These are phyloP conservation scores for Spilosoma lubricipeda DNA, from an alignment of 2,888 invertebrate genomes.

Conservation along the genomic window DNA sequence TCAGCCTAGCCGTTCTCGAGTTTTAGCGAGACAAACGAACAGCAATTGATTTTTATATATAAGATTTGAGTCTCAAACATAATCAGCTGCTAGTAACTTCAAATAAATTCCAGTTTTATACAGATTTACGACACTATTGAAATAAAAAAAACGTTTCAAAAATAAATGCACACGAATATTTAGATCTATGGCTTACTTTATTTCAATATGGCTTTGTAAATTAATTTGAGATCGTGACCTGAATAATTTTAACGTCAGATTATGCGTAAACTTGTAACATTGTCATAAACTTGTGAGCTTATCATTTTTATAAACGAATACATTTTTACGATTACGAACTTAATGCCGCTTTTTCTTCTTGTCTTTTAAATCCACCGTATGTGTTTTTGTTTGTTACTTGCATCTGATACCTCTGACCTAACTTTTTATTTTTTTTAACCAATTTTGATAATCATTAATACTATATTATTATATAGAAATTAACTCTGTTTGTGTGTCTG, in stretches of 20 bases:
- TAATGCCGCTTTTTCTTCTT: not conserved
- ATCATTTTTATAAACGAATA: slow-evolving; percentile 4
- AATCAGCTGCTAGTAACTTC: not conserved
- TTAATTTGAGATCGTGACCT: slow-evolving; percentile 33
- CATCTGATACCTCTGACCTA: too few relatives aligned
- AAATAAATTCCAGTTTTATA: not conserved
- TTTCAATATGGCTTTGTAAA: slow-evolving; percentile 16
- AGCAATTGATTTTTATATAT: too few relatives aligned
- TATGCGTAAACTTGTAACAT: slow-evolving; percentile 20
- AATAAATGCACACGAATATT: not conserved
- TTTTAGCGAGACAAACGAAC: too few relatives aligned
- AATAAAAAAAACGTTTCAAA: not conserved
- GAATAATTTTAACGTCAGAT: slow-evolving; percentile 33
- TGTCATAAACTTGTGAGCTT: slow-evolving; percentile 19
- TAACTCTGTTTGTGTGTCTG: too few relatives aligned
- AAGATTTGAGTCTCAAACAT: not conserved
- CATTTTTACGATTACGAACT: not conserved
- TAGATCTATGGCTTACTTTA: slow-evolving; percentile 16
- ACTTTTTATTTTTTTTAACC: too few relatives aligned
- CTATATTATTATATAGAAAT: too few relatives aligned
- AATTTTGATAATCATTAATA: too few relatives aligned
- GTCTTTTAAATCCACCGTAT: too few relatives aligned
- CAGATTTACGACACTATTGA: not conserved
- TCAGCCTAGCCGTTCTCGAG: too few relatives aligned
- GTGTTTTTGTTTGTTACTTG: too few relatives aligned